A percentile compares a stretch with the other conserved stretches of the same genome.
Evolutionary conservation across 2,797 vertebrate genomes (phyloP).

Genomic region (Micrastur ruficollis): DNA sequence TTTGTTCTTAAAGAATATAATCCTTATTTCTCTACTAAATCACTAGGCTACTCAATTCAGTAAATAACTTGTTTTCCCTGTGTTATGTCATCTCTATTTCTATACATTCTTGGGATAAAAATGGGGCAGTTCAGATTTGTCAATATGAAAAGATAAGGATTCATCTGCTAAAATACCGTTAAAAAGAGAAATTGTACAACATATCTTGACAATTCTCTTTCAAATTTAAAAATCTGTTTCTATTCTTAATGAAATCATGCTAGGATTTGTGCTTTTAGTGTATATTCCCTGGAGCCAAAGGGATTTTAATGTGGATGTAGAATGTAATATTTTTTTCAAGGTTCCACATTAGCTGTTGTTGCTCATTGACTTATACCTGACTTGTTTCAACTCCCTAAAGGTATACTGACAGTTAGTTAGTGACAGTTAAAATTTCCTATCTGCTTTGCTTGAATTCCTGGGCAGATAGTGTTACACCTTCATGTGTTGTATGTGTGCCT

Average conservation of each 20-base stretch:
- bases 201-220: background rate
- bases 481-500: accelerated
- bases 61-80: background rate
- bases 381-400: background rate
- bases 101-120: background rate
- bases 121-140: background rate
- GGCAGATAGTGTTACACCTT: background rate
- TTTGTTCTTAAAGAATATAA: background rate
- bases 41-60: background rate
- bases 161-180: background rate
- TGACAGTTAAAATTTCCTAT: background rate
- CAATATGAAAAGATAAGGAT: background rate
- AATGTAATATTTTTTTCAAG: background rate
- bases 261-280: background rate
- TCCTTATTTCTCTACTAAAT: background rate
- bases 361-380: background rate
- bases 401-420: background rate
- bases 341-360: background rate
- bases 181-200: background rate
- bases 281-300: background rate
- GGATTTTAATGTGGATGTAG: background rate
- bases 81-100: background rate
- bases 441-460: background rate
- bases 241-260: background rate
- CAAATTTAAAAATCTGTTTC: background rate